These are phyloP conservation scores for Argopecten irradians DNA, from an alignment of 1,140 invertebrate genomes.

Conservation along the genomic window DNA sequence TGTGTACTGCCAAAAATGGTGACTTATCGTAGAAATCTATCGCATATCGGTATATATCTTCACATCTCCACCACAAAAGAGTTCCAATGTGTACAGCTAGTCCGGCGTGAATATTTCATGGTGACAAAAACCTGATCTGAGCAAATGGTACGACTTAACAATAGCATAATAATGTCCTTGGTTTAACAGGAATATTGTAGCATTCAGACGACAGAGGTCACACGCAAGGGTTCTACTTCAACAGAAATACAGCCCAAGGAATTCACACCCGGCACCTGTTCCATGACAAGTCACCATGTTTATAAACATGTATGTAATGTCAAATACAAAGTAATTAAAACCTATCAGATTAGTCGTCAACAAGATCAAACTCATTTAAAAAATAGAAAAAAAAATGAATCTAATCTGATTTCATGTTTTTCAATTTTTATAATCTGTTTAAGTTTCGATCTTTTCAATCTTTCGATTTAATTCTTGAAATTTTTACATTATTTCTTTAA, in stretches of 20 bases:
- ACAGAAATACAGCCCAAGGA: background rate
- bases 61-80: background rate
- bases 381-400: too few species aligned
- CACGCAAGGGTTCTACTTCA: slow-evolving; percentile 5
- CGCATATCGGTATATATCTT: slow-evolving; percentile 2
- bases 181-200: background rate
- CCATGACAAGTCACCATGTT: background rate
- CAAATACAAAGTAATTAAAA: background rate
- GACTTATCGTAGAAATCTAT: background rate
- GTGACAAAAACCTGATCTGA: slow-evolving; percentile 4
- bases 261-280: background rate
- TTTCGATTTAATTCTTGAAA: too few species aligned
- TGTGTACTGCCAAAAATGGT: background rate
- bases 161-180: slow-evolving; percentile 10
- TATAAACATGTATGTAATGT: too few species aligned
- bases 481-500: too few species aligned
- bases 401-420: too few species aligned
- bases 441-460: too few species aligned
- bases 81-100: background rate
- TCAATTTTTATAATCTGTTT: too few species aligned
- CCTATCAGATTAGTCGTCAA: too few species aligned
- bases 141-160: background rate
- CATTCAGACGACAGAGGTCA: background rate
- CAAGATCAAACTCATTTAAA: too few species aligned
- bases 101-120: slow-evolving; percentile 9